phyloP scores from a whole-genome alignment of 2,797 vertebrate species.

The Mormyrus hasselquistii region DNA sequence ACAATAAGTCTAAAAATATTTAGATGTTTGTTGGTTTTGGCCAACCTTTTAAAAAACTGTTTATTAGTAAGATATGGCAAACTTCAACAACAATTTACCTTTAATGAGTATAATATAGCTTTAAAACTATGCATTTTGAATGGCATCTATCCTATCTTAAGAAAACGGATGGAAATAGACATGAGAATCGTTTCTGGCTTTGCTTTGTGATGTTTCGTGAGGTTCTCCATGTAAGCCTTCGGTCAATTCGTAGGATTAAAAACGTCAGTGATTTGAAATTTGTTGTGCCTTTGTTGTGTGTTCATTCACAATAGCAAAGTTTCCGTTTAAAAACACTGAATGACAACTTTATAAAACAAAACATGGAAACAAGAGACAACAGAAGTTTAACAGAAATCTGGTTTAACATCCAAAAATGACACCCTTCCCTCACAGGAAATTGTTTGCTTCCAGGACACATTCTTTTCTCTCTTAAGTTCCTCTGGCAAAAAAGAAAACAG shows the following conservation, averaged over 20 bases:
- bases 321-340: not conserved
- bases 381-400: not conserved
- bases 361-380: not conserved
- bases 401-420: not conserved
- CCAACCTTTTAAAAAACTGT: not conserved
- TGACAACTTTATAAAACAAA: not conserved
- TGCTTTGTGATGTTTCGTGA: not conserved
- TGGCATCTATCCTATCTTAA: not conserved
- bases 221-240: not conserved
- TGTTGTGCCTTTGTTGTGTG: not conserved
- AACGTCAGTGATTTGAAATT: not conserved
- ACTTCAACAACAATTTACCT: not conserved
- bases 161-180: not conserved
- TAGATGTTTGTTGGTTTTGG: not conserved
- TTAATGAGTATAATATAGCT: not conserved
- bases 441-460: not conserved
- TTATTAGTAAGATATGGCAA: not conserved
- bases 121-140: not conserved
- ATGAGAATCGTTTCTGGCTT: not conserved
- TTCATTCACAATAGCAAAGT: not conserved
- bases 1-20: not conserved
- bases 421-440: not conserved
- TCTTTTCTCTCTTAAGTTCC: not conserved
- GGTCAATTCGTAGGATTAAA: not conserved
- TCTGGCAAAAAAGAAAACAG: not conserved